These are phyloP conservation scores for Ifrita kowaldi DNA, from an alignment of 2,113 vertebrate species.

Conservation along the genomic window DNA sequence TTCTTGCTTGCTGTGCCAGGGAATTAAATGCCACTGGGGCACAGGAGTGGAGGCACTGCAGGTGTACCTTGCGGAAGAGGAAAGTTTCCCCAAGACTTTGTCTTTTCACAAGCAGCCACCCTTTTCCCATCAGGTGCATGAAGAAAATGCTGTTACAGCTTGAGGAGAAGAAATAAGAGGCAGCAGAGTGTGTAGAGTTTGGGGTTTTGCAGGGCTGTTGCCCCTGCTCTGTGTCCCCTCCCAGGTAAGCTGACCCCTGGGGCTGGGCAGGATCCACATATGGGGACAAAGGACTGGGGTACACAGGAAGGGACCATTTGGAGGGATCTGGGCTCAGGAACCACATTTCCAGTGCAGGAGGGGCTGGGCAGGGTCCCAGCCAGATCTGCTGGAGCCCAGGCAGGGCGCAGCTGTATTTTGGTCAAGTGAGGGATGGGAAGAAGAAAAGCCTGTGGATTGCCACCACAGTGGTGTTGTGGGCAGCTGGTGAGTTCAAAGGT, in stretches of 20 bases:
- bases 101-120: rapidly evolving
- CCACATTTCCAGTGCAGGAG: rapidly evolving
- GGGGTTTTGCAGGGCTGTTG: neutral
- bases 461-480: rapidly evolving
- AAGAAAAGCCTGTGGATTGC: neutral
- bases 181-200: neutral
- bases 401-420: neutral
- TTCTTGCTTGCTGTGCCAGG: neutral
- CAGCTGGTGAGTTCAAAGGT: neutral
- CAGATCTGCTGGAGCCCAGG: neutral
- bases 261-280: neutral
- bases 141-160: rapidly evolving
- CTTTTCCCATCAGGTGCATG: neutral
- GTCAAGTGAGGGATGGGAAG: neutral
- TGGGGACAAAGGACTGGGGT: rapidly evolving
- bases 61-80: rapidly evolving
- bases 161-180: neutral
- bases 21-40: neutral
- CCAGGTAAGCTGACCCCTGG: neutral
- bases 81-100: neutral
- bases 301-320: neutral
- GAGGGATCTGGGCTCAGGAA: rapidly evolving
- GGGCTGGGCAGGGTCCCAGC: neutral
- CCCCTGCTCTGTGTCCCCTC: rapidly evolving
- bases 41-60: rapidly evolving